A percentile compares a stretch with the other conserved stretches of the same genome.
Conservation (phyloP, 2,113 vertebrate genomes). For the Aldabrachelys gigantea region DNA sequence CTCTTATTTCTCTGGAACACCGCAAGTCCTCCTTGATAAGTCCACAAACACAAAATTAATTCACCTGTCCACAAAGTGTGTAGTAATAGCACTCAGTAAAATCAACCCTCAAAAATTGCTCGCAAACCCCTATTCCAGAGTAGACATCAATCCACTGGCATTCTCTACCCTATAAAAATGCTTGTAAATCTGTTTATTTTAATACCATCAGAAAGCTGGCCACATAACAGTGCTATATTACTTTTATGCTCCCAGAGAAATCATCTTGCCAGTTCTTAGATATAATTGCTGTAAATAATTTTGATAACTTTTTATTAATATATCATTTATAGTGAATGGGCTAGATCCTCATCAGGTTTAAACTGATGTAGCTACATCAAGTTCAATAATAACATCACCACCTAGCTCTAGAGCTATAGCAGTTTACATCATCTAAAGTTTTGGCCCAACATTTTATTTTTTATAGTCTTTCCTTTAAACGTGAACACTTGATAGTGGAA, state of each 20-base stretch:
- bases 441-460: not conserved
- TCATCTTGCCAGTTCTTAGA: not conserved
- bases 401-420: not conserved
- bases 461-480: accelerated
- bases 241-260: not conserved
- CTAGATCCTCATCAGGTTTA: not conserved
- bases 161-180: accelerated
- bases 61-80: not conserved
- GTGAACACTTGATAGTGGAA: accelerated
- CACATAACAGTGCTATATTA: accelerated
- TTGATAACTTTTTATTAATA: not conserved
- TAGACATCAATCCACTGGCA: accelerated
- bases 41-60: accelerated
- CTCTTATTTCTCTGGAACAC: not conserved
- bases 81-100: not conserved
- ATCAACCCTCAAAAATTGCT: constrained; percentile 52
- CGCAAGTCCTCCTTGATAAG: not conserved
- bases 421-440: accelerated
- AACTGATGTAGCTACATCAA: accelerated
- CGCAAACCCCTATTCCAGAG: accelerated
- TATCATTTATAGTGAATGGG: not conserved
- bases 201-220: not conserved
- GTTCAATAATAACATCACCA: accelerated
- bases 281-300: not conserved
- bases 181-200: not conserved